Evolutionary conservation across 2,113 vertebrate species (phyloP), one percentile per base, ranked within the genome.

Genomic region (Xyrauchen texanus): DNA sequence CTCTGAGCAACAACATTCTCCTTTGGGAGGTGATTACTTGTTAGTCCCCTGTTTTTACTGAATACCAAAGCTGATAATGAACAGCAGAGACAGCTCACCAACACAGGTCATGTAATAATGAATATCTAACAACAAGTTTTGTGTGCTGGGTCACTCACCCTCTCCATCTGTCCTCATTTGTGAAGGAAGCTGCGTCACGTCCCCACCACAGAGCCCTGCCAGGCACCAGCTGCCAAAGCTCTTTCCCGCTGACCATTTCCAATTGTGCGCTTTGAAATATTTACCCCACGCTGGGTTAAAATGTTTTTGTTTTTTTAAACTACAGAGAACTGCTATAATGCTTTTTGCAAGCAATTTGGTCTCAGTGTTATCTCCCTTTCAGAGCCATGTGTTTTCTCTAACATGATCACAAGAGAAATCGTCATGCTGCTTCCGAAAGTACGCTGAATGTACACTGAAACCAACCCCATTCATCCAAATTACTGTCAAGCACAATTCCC

Each of bases 221-320:
- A 82, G 91, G 86, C 90, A 88, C 89, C 92, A 91, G 88, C 88
- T 92, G 86, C 85, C 93, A 90, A 86, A 88, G 85, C 90, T 91
- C 93, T 90, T 90, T 91, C 88, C 85, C 86, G 85, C 87, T 85
- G 88, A 91, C 89, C 86, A 86, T 89, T 87, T 88, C 89, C 90
- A 88, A 92, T 88, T 85, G 88, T 62, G 64, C 44, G 49, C 85
- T 44, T 65, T 84, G 88, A 91, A 87, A 91, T 91, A 91, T 92
- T 93, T 92, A 92, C 90, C 79, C 82, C 86, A 76, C 75, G 86
- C 88, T 65, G 82, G 80, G 72, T 67, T 60, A 57, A 81, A 82
- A 86, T 76, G 61, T 7, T 21, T 9, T 12, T 7, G 44, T 65
- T 76, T 64, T 62, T 34, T 34, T 34, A 34, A 49, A 79, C 87